Evolutionary conservation across 2,113 vertebrate genomes (phyloP), one percentile per base, ranked within the genome.

Genomic region (Sphyrna mokarran): DNA sequence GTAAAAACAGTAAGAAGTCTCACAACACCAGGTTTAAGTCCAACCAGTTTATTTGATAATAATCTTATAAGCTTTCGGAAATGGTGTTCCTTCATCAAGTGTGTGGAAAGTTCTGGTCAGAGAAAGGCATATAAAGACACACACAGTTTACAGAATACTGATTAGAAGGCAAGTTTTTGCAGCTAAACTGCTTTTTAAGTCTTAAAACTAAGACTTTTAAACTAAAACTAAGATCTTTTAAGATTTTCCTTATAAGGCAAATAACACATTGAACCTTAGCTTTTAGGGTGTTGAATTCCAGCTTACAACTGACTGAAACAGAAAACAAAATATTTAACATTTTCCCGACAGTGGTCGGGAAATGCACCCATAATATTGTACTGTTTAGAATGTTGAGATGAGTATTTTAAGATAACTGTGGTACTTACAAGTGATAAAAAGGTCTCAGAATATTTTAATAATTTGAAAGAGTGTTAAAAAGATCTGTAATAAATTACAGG

Each of bases 371-470:
- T 40, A 9, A 69, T 70, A 40, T n/a, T 94, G 66, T 66, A 48
- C 18, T 66, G 61, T 70, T 90, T 94, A 43, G 37, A 94, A 22
- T 33, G 54, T 90, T n/a, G 33, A 94, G 18, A 33, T 23, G n/a
- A 70, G 37, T 69, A 94, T 94, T 94, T 69, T 94, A 94, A 94
- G 2, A 48, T 94, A 26, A 40, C 18, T 68, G 40, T 23, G 22
- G n/a, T 70, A 70, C 66, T 69, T 43, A 40, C 40, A 37, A 7
- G 61, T 94, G n/a, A 83, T 18, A 48, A 69, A 94, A 22, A 94
- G 63, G 23, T 43, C 40, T 69, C 93, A 94, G 63, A 90, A 94
- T 94, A 43, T 70, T 94, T 54, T 94, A 69, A 40, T 69, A 94
- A 37, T 70, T 40, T 94, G 13, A 40, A 10, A 37, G 33, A 26